Base-by-base conservation (phyloP, 2,797 vertebrate genomes). In the Lepilemur ruficaudatus region DNA sequence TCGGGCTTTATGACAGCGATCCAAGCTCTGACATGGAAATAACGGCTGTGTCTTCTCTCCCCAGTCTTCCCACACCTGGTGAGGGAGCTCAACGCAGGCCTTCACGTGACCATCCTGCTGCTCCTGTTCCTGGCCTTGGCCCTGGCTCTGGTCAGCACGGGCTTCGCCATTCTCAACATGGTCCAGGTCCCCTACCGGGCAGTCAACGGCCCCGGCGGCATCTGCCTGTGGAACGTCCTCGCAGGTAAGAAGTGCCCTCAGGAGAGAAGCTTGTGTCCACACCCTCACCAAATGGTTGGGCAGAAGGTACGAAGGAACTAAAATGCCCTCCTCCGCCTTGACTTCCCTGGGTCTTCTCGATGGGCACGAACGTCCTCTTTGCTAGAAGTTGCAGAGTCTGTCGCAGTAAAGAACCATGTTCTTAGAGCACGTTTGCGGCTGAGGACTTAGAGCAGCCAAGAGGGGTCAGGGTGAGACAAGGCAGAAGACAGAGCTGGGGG, bases 41-140 rank as follows among this genome's bases (percentile, higher is more conserved):
- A 2, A 2, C 1, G 30, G 59, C 91, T 79, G 11, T 79, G 35
- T 97, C 94, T 83, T 98, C 95, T 97, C 97, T 98, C 89, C 75
- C 69, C 98, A 99, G 99, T 99, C 98, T 99, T 99, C 95, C 99
- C 99, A 7, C 99, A 99, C 81, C 99, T 99, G 92, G 99, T 99
- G 97, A 99, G 98, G 95, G 99, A 98, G 30, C 89, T 99, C 97
- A 99, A 99, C 23, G 88, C 98, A 8, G 98, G 99, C 72, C 99
- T 99, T 82, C 99, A 99, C 7, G 83, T 99, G 98, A 98, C 98
- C 96, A 99, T 99, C 94, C 99, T 99, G 93, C 98, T 99, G 83
- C 99, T 99, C 98, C 98, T 99, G 95, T 98, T 99, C 95, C 96
- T 98, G 93, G 99, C 99, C 59, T 98, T 99, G 94, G 98, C 98